A percentile compares a stretch with the other conserved stretches of the same genome.
These are phyloP conservation scores for Gambusia yucatana DNA, from an alignment of 2,797 vertebrate genomes.

Conservation along the genomic window DNA sequence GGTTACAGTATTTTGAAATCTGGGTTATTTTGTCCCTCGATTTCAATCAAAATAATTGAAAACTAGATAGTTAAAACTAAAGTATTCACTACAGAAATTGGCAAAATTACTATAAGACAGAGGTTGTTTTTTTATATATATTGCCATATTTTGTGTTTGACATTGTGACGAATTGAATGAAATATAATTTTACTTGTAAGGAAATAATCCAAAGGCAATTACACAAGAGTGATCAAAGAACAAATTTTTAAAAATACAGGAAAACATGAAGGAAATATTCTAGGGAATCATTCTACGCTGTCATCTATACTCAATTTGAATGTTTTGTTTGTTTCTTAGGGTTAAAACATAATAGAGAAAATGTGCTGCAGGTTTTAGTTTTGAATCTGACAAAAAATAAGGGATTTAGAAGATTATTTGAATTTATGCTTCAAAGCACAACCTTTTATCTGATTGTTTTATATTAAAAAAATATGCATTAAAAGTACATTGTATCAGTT, in stretches of 20 bases:
- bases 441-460: background rate
- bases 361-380: background rate
- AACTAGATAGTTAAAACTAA: background rate
- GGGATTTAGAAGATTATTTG: background rate
- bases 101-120: background rate
- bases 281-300: background rate
- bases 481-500: background rate
- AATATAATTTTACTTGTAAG: background rate
- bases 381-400: background rate
- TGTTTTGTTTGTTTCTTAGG: background rate
- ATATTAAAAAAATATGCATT: background rate
- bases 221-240: background rate
- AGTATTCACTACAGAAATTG: background rate
- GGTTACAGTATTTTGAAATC: background rate
- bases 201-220: background rate
- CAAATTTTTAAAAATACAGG: background rate
- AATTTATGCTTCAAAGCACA: background rate
- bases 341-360: background rate
- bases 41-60: background rate
- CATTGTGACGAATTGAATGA: background rate
- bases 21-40: background rate
- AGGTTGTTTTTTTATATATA: background rate
- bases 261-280: background rate
- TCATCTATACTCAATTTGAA: background rate
- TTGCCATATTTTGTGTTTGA: background rate